Evolutionary conservation across 2,113 vertebrate species (phyloP), one percentile per base, ranked within the genome.

Genomic region (Brachyhypopomus gauderio): DNA sequence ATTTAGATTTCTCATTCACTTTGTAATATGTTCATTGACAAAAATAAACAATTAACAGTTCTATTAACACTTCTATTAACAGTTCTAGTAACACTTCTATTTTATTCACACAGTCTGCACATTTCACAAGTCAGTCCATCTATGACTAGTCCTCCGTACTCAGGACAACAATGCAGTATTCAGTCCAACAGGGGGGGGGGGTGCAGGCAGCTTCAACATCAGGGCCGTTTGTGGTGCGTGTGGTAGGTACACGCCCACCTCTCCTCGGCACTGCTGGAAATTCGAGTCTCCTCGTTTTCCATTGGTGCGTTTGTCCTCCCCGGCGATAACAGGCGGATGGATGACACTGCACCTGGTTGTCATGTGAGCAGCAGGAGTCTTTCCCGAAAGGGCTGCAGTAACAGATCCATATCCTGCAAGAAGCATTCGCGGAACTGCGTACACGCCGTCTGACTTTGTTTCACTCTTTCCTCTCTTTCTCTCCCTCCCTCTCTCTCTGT

Each of bases 281-380:
- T 5, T 64, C 4, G 38, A 48, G 20, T 20, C 14, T 64, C 38
- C 38, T 76, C 48, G 14, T 62, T n/a, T 23, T 20, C 20, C 22
- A 45, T 76, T 75, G 30, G 38, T 19, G 4, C 1, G 11, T 17
- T 63, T 76, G 74, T 73, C 45, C 45, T 73, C 48, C 23, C n/a
- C 62, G 52, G 48, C 25, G 52, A 66, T 77, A 77, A 63, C 11
- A 48, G 62, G 4, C 45, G 48, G 45, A 73, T 56, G 56, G 58
- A 63, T 78, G 79, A n/a, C 45, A 23, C 77, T 70, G 85, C 88
- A 90, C 87, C 87, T 89, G 84, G 86, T 87, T 82, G 79, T 87
- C 77, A 81, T 79, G 66, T 41, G 55, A 30, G 64, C 19, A 6
- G 38, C 22, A 27, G 14, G 80, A 72, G 75, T 59, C 62, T 86